Evolutionary conservation across 1,140 invertebrate genomes (phyloP).

Genomic region (Cryptotermes secundus): DNA sequence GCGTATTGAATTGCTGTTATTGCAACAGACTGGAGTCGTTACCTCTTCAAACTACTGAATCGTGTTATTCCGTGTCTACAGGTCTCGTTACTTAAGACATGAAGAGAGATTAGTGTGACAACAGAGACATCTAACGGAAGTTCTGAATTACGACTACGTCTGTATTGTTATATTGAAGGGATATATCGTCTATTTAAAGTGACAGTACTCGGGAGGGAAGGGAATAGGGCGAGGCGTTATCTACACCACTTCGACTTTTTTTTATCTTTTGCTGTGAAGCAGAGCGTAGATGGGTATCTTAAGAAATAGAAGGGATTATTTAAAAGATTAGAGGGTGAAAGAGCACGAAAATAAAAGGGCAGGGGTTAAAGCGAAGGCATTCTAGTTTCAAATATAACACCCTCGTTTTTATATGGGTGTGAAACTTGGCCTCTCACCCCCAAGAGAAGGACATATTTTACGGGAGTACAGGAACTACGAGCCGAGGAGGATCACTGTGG

Average conservation of each 20-base stretch:
- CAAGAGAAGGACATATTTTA: too few species aligned
- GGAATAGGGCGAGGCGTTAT: neutral
- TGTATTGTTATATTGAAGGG: neutral
- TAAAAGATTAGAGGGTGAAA: conserved; percentile 9
- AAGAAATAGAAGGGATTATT: conserved; percentile 6
- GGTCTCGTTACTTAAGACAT: too few species aligned
- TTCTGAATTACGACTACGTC: neutral
- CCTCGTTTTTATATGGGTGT: neutral
- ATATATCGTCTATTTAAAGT: neutral
- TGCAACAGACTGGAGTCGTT: too few species aligned
- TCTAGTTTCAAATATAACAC: neutral
- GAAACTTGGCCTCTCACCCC: too few species aligned
- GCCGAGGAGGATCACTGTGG: too few species aligned
- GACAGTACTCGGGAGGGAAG: neutral
- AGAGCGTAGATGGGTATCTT: neutral
- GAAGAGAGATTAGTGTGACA: too few species aligned
- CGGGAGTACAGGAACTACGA: too few species aligned
- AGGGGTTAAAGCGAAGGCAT: neutral
- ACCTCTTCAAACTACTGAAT: too few species aligned
- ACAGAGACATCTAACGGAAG: too few species aligned
- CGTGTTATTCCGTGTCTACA: too few species aligned
- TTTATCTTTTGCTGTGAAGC: neutral
- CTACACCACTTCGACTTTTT: neutral
- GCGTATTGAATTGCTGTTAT: too few species aligned
- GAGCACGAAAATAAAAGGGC: neutral